Evolutionary conservation across 1,140 invertebrate species (phyloP).

Genomic region (Atopsyche davidsoni): DNA sequence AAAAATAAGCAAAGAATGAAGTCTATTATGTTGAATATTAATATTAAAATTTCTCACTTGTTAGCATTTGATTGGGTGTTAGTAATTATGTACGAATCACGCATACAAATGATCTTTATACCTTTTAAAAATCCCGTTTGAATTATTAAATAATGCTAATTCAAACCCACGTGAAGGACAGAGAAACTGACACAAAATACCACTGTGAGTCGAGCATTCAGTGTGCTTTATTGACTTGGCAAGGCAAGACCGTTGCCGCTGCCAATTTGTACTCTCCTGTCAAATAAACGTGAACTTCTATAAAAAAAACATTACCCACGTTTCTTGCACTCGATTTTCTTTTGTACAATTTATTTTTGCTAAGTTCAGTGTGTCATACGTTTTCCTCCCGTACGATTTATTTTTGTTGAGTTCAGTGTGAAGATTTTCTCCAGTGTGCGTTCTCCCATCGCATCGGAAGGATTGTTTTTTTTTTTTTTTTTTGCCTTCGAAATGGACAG

Average conservation of each 20-base stretch:
- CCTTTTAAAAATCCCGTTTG: not conserved
- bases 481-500: slow-evolving; percentile 4
- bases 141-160: slow-evolving; percentile 19
- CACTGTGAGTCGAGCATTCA: not conserved
- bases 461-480: slow-evolving; percentile 6
- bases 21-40: no score
- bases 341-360: no score
- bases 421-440: no score
- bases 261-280: slow-evolving; percentile 17
- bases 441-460: no score
- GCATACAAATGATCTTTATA: not conserved
- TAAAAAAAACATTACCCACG: not conserved
- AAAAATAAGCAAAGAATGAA: no score
- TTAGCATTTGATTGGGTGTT: no score
- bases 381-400: no score
- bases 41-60: no score
- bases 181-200: slow-evolving; percentile 6
- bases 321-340: slow-evolving; percentile 1
- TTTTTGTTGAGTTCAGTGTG: no score
- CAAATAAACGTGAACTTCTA: not conserved
- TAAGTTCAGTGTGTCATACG: no score
- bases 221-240: slow-evolving; percentile 18
- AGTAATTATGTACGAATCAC: no score
- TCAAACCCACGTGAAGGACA: slow-evolving; percentile 7
- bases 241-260: slow-evolving; percentile 3